Base-by-base conservation (phyloP, 2,888 invertebrate genomes). In the Aphrophora alni region DNA sequence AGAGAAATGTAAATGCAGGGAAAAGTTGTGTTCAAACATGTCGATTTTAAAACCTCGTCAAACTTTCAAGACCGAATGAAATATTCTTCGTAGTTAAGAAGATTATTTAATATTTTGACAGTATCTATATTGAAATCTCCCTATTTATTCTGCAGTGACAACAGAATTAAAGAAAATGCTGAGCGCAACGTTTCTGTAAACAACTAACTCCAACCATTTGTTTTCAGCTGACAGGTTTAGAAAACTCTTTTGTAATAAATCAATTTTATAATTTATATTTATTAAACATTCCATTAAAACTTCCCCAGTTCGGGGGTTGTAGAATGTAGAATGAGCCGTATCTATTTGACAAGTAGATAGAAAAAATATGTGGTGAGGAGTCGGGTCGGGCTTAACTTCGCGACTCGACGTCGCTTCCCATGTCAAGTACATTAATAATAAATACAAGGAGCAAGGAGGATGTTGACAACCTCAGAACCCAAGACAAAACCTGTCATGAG, bases 221-320 rank as follows among this genome's bases (percentile, higher is more conserved):
- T 59, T 59, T 59, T 14, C 59, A 2, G 59, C 0, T 59, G 59
- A 59, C 59, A 59, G 59, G 3, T 59, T 59, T 59, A n/a, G 59
- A 59, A 59, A 59, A 44, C 21, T 21, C 59, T 59, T 59, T 59
- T 59, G 59, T 59, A 59, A 59, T 59, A 59, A 59, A 59, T 59
- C 59, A 59, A 59, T 59, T 59, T 59, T 59, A 59, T 59, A 59
- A 59, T 59, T 59, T 59, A 59, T 59, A 59, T 59, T 59, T 59
- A 59, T 59, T 59, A 59, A 59, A 21, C 59, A 59, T 59, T n/a
- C 59, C 59, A 59, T 59, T 59, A 59, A 59, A 59, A 59, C 21
- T 21, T n/a, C 10, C 59, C 21, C 59, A 8, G 59, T 21, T 59
- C 59, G 59, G 21, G 21, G 21, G n/a, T n/a, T n/a, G n/a, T n/a